Base-by-base conservation (phyloP, 2,113 vertebrate genomes). In the Gila orcuttii region DNA sequence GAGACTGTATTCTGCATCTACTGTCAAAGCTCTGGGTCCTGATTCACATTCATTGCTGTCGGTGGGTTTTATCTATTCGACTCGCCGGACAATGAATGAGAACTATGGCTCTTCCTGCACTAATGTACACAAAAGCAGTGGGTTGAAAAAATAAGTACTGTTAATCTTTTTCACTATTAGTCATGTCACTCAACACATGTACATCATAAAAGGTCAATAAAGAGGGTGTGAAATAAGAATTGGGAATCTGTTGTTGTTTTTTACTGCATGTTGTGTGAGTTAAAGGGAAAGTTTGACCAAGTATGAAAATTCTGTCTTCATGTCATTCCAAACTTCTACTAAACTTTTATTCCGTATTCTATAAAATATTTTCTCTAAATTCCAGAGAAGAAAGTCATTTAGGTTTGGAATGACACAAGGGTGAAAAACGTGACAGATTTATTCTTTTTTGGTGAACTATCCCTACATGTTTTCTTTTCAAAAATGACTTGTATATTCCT, bases 11-110 rank as follows among this genome's bases (percentile, higher is more conserved):
- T 55, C 79, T 50, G 59, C 50, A 64, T 84, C 84, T 69, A 52
- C 83, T 47, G 74, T 69, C 39, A 31, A 75, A 57, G 31, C 21
- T 90, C 87, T 79, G 87, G 90, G 87, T 86, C 87, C 90, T 86
- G 88, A 91, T 93, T 93, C 92, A 95, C 94, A 95, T 95, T 95
- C 94, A 95, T 95, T 92, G 94, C 94, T 95, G 94, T 95, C 94
- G 93, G 94, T 95, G 94, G 94, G 93, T 95, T 95, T 83, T 84
- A 88, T 85, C 78, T 62, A n/a, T 79, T 85, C 68, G 91, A 93
- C 94, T 93, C 92, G 88, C 93, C 90, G 93, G 82, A 87, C 92
- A 90, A 92, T 95, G 94, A 91, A 93, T 94, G 94, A 87, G 89
- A 92, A 91, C 93, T 76, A 91, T 91, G 90, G 78, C 90, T 84